Base-by-base conservation (phyloP, 2,888 invertebrate genomes). In the Phalera bucephala region DNA sequence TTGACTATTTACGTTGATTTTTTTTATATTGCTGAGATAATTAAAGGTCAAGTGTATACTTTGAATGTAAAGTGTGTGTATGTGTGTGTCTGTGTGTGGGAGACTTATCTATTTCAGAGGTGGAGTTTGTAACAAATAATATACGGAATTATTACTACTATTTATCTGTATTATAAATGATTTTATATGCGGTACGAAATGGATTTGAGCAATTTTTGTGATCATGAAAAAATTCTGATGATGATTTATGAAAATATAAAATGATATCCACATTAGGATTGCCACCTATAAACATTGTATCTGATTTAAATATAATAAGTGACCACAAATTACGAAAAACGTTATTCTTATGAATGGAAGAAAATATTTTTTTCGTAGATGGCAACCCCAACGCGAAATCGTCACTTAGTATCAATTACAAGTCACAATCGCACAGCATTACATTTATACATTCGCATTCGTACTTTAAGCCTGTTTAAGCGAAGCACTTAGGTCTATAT, bases 401-500 rank as follows among this genome's bases (percentile, higher is more conserved):
- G 7, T 25, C 11, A 10, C 25, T n/a, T 10, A 11, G 23, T 32
- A 32, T 27, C 22, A 31, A 15, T 37, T 17, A 30, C 32, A 25
- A 28, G 36, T 32, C 29, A 31, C 25, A 31, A 13, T 35, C 46
- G 52, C 58, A 23, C 29, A 42, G 52, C 55, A 30, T 20, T 33
- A 36, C 30, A 41, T 52, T 20, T 47, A 47, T 34, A 50, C 44
- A 58, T 33, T 58, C 55, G 59, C 56, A 43, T 40, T 33, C 40
- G 40, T 29, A 36, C 45, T 39, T 45, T 40, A 48, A 61, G 57
- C 45, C 26, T 45, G 38, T 23, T 55, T 27, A 34, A 60, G 62
- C 61, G 13, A 59, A 61, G 60, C 61, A 27, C 62, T 58, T 61
- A 61, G 41, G 40, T 46, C 59, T 60, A 60, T 47, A 43, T 60